Percentiles rank a stretch among this genome's conserved stretches.
Conservation (phyloP, 2,797 vertebrate species). For the Vireo griseus region DNA sequence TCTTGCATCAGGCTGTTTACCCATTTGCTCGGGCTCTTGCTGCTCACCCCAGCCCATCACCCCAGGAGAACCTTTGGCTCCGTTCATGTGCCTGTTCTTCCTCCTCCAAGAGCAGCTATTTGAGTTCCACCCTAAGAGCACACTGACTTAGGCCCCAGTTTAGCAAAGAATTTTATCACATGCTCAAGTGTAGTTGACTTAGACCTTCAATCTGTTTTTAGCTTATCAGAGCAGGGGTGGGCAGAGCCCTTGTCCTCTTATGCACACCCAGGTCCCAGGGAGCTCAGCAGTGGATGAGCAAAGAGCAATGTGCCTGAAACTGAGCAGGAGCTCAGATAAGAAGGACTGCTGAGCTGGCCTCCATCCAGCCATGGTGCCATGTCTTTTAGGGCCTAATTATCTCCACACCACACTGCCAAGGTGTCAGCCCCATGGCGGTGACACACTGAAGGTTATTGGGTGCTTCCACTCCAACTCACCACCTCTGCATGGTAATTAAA, state of each 20-base stretch:
- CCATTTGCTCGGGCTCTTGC: neutral
- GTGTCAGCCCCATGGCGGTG: neutral
- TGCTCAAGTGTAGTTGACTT: neutral
- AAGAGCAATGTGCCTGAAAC: neutral
- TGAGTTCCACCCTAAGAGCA: conserved; percentile 35
- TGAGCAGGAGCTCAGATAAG: neutral
- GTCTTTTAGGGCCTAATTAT: neutral
- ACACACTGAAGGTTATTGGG: neutral
- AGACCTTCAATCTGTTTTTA: conserved; percentile 6
- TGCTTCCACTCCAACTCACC: neutral
- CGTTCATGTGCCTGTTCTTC: neutral
- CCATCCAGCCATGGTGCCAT: neutral
- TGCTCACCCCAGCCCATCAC: neutral
- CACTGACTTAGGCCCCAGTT: conserved; percentile 38
- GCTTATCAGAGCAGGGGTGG: conserved; percentile 22
- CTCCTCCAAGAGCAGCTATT: conserved; percentile 7
- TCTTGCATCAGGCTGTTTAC: neutral
- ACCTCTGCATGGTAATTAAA: fast-evolving
- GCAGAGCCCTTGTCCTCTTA: neutral
- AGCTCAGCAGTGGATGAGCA: neutral
- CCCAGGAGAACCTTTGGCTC: conserved; percentile 13
- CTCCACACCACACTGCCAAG: neutral
- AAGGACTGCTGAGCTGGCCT: neutral
- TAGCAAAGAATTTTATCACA: conserved; percentile 46
- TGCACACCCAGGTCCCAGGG: fast-evolving